A percentile compares a stretch with the other conserved stretches of the same genome.
These are phyloP conservation scores for Torymus auratus DNA, from an alignment of 2,888 invertebrate species.

Conservation along the genomic window DNA sequence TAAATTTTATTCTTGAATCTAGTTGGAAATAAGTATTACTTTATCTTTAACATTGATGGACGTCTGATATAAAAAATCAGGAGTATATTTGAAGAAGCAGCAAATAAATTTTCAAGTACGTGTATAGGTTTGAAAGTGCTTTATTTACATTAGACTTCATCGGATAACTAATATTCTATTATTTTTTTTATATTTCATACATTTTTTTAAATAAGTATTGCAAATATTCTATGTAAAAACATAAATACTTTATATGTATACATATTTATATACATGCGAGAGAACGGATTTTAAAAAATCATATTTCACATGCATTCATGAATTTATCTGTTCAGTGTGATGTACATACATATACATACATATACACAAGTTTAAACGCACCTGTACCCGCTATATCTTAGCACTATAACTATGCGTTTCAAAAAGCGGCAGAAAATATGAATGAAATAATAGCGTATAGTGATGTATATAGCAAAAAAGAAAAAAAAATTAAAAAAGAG, in stretches of 20 bases:
- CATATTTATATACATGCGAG: constrained; percentile 11
- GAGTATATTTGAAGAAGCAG: no score
- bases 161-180: not conserved
- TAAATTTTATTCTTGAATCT: constrained; percentile 61
- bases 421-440: no score
- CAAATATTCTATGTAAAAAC: constrained; percentile 16
- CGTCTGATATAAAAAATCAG: not conserved
- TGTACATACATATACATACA: constrained; percentile 28
- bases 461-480: no score
- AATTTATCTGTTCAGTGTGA: not conserved
- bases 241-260: constrained; percentile 13
- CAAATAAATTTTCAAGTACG: constrained; percentile 19
- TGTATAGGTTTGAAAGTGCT: not conserved
- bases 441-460: no score
- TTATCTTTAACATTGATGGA: not conserved
- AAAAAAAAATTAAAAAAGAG: not conserved
- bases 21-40: constrained; percentile 55
- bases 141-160: constrained; percentile 38
- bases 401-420: no score
- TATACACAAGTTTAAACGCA: constrained; percentile 7
- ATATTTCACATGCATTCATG: no score
- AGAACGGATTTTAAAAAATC: no score
- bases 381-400: constrained; percentile 5
- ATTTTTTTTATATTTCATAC: not conserved
- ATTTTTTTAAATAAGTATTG: constrained; percentile 9